A percentile compares a stretch with the other conserved stretches of the same genome.
phyloP scores from a whole-genome alignment of 2,113 vertebrate genomes.

The Pandion haliaetus region DNA sequence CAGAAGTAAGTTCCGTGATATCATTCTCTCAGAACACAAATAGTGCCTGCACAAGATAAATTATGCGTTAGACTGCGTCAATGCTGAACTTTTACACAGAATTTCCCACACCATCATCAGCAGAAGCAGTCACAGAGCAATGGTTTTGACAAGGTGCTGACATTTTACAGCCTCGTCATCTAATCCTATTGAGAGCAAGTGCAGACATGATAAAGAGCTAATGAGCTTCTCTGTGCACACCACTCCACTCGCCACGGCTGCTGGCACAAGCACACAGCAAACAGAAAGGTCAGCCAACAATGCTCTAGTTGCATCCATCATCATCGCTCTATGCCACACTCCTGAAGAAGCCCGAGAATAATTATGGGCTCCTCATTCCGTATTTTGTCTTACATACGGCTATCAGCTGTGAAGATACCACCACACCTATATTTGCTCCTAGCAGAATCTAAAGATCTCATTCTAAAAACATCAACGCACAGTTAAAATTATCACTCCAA shows the following conservation, averaged over 20 bases:
- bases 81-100: slow-evolving; percentile 45
- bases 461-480: background rate
- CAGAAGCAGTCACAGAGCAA: slow-evolving; percentile 4
- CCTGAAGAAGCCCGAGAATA: background rate
- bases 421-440: background rate
- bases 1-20: background rate
- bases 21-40: background rate
- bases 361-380: background rate
- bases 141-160: slow-evolving; percentile 56
- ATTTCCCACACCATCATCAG: background rate
- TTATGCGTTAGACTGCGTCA: background rate
- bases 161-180: slow-evolving; percentile 39
- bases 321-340: rapidly evolving
- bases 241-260: background rate
- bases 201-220: slow-evolving; percentile 50
- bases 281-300: background rate
- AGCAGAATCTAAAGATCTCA: background rate
- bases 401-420: background rate
- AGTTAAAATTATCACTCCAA: background rate
- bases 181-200: slow-evolving; percentile 57
- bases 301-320: background rate
- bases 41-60: background rate
- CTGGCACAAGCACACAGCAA: background rate
- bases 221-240: background rate
- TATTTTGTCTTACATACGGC: background rate